A percentile compares a stretch with the other conserved stretches of the same genome.
Evolutionary conservation across 2,113 vertebrate genomes (phyloP).

Genomic region (Oncorhynchus gorbuscha): DNA sequence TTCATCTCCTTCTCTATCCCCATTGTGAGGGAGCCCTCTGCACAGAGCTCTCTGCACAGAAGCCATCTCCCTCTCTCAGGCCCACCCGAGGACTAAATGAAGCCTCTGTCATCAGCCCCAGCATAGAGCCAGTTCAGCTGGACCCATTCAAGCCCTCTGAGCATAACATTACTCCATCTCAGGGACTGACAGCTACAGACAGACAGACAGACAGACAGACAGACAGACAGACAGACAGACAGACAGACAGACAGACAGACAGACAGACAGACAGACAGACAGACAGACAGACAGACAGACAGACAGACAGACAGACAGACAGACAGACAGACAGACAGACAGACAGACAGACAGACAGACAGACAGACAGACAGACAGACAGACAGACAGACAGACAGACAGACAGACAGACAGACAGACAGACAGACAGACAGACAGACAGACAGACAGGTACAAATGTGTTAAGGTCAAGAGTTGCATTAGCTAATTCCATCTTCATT

Average conservation of each 20-base stretch:
- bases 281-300: background rate
- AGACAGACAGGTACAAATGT: too few species aligned
- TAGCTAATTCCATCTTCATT: too few species aligned
- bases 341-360: background rate
- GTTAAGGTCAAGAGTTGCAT: too few species aligned
- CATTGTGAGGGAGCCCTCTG: constrained; percentile 46
- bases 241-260: background rate
- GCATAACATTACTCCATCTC: background rate
- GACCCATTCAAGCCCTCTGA: constrained; percentile 24
- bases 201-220: background rate
- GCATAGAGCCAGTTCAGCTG: constrained; percentile 61
- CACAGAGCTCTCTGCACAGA: background rate
- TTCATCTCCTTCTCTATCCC: constrained; percentile 70
- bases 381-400: background rate
- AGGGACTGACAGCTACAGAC: background rate
- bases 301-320: background rate
- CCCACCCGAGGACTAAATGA: constrained; percentile 63
- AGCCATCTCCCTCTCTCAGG: constrained; percentile 34
- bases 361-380: background rate
- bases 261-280: too few species aligned
- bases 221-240: too few species aligned
- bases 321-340: too few species aligned
- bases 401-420: too few species aligned
- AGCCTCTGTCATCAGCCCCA: constrained; percentile 57
- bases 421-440: background rate